Conservation (phyloP, 2,797 vertebrate species). For the Acanthis flammea region DNA sequence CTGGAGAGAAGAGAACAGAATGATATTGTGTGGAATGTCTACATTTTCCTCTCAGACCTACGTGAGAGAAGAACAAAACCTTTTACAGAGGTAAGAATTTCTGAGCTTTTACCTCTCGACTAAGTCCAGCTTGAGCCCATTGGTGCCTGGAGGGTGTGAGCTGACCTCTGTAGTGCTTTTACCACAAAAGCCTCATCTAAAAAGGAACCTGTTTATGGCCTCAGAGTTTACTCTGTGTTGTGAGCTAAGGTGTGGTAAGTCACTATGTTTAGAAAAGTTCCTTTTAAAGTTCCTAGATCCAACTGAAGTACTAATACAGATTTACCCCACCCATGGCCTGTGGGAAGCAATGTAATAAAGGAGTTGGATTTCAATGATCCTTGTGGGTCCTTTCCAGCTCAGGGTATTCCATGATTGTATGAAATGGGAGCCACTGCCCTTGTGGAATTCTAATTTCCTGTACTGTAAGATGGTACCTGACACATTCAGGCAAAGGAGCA, state of each 20-base stretch:
- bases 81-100: not conserved
- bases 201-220: not conserved
- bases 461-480: not conserved
- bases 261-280: not conserved
- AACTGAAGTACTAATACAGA: not conserved
- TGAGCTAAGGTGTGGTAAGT: not conserved
- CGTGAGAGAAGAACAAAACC: not conserved
- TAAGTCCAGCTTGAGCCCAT: not conserved
- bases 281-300: not conserved
- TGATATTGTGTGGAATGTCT: not conserved
- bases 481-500: not conserved
- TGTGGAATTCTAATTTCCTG: not conserved
- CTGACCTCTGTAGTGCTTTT: not conserved
- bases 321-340: not conserved
- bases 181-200: not conserved
- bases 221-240: not conserved
- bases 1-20: not conserved
- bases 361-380: not conserved
- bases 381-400: not conserved
- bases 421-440: not conserved
- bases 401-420: not conserved
- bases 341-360: not conserved
- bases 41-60: not conserved
- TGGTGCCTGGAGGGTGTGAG: not conserved
- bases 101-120: not conserved